Percentiles rank a stretch among this genome's conserved stretches.
Conservation (phyloP, 2,113 vertebrate genomes). For the Vimba vimba region DNA sequence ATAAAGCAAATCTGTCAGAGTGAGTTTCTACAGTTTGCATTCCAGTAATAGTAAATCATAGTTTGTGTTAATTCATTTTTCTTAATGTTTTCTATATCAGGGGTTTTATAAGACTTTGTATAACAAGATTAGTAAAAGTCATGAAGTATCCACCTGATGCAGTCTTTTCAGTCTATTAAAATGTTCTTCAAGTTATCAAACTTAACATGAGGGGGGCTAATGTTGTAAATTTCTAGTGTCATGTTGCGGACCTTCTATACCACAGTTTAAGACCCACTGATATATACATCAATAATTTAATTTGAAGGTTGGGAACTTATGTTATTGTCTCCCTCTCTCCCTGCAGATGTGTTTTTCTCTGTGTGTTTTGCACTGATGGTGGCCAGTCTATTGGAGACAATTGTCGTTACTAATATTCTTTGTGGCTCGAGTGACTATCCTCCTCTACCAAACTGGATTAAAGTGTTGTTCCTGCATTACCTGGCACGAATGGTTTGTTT, state of each 20-base stretch:
- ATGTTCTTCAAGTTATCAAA: too few relatives aligned
- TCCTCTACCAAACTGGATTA: constrained; percentile 64
- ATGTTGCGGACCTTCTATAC: neutral
- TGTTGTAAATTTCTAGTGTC: neutral
- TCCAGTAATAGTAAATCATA: too few relatives aligned
- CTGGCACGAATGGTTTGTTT: constrained; percentile 62
- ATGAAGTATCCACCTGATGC: too few relatives aligned
- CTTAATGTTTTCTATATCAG: too few relatives aligned
- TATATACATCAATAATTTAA: neutral
- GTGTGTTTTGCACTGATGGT: constrained; percentile 75
- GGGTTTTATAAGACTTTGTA: too few relatives aligned
- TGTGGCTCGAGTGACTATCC: constrained; percentile 50
- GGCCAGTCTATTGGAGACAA: constrained; percentile 73
- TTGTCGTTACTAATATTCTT: constrained; percentile 71
- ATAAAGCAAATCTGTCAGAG: too few relatives aligned
- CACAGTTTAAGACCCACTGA: neutral
- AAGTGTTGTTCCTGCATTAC: constrained; percentile 59
- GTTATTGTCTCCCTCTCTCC: neutral
- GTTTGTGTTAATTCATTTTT: too few relatives aligned
- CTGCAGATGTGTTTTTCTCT: constrained; percentile 72
- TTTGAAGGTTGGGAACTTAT: neutral
- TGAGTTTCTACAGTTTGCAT: too few relatives aligned
- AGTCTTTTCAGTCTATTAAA: too few relatives aligned
- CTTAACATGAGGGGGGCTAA: neutral
- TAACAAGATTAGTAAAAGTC: too few relatives aligned